Percentiles rank a stretch among this genome's conserved stretches.
These are phyloP conservation scores for Sigmodon hispidus DNA, from an alignment of 2,113 vertebrate species.

Conservation along the genomic window DNA sequence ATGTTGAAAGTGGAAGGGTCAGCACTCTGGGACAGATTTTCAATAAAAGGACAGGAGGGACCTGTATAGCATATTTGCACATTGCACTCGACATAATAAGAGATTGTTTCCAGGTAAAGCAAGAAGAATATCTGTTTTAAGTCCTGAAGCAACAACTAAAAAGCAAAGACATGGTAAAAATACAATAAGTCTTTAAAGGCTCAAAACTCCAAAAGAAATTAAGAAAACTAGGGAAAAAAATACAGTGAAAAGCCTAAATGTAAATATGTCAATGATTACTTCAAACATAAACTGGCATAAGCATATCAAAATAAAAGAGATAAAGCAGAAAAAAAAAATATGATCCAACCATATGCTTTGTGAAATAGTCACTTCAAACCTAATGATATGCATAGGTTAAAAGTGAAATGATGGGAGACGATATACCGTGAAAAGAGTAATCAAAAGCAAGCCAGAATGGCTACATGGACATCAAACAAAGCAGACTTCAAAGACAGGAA, in stretches of 20 bases:
- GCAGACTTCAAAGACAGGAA: not conserved
- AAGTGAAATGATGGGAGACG: not conserved
- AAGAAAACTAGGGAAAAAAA: not conserved
- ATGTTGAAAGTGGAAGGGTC: not conserved
- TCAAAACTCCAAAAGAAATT: not conserved
- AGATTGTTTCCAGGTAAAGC: not conserved
- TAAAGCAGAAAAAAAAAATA: not conserved
- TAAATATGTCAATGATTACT: not conserved
- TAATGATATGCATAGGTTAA: not conserved
- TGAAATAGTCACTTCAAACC: not conserved
- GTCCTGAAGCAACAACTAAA: not conserved
- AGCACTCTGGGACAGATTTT: not conserved
- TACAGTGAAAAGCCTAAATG: not conserved
- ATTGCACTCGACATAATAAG: not conserved
- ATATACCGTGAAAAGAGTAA: constrained; percentile 12
- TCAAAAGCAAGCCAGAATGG: constrained; percentile 8
- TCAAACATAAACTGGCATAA: not conserved
- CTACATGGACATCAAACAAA: constrained; percentile 14
- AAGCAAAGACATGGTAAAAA: not conserved
- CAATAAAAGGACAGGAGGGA: not conserved
- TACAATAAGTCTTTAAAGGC: not conserved
- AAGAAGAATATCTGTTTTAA: not conserved
- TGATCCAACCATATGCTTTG: not conserved
- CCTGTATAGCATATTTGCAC: not conserved
- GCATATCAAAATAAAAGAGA: not conserved